Conservation (phyloP, 2,113 vertebrate genomes). For the Rhodinocichla rosea region DNA sequence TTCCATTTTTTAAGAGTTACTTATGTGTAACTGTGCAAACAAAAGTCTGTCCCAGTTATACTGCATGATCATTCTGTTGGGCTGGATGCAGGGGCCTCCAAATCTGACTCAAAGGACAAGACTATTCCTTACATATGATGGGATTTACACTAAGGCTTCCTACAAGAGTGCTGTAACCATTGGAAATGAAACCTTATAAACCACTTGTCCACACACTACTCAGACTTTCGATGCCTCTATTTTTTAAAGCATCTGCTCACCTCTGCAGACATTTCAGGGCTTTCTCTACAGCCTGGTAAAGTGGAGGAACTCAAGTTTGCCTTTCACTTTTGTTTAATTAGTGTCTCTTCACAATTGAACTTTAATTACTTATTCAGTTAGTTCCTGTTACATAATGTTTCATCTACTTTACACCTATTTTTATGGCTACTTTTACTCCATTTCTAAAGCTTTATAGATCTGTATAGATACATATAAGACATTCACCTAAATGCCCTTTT, state of each 20-base stretch:
- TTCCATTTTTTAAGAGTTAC: neutral
- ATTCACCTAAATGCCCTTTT: neutral
- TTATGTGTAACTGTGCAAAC: neutral
- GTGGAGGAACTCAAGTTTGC: neutral
- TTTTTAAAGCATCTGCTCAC: rapidly evolving
- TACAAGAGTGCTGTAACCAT: neutral
- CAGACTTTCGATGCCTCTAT: neutral
- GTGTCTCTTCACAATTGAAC: neutral
- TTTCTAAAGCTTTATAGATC: neutral
- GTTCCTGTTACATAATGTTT: neutral
- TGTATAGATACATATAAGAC: neutral
- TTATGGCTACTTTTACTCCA: neutral
- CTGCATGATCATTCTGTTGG: neutral
- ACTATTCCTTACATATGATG: neutral
- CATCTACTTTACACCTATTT: neutral
- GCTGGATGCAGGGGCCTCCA: neutral
- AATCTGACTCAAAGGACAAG: neutral
- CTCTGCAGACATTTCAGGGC: neutral
- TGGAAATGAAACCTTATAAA: neutral
- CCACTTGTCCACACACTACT: rapidly evolving
- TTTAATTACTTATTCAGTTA: neutral
- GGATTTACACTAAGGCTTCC: neutral
- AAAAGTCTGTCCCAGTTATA: neutral
- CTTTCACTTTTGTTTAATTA: neutral
- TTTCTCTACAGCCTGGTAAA: neutral